Base-by-base conservation (phyloP, 2,797 vertebrate species). In the Rallus crepitans region DNA sequence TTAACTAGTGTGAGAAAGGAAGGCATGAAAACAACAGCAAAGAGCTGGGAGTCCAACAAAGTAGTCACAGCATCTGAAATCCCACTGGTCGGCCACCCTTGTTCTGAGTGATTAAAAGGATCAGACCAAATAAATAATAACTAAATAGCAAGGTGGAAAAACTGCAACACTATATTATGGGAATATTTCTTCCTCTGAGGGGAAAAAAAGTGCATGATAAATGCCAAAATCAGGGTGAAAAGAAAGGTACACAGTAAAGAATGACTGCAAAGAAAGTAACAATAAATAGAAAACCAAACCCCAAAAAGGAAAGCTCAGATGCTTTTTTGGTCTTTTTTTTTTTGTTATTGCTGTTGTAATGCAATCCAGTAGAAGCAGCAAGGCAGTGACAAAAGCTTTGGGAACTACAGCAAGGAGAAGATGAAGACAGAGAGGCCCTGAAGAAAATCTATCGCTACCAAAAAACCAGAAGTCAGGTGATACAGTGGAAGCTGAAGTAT, bases 391-490 rank as follows among this genome's bases (percentile, higher is more conserved):
- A 71, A 82, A 69, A 9, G 4, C 14, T 40, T 55, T 14, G 50
- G 57, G 52, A 86, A 73, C 50, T 2, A 8, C 56, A 88, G 52
- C 17, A 80, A 77, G 35, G 5, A 63, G 45, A 45, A 85, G 77
- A 91, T 15, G 20, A 77, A 80, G 27, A 28, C 33, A 50, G 57
- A 55, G 33, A 76, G n/a, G 28, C 12, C 70, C 82, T 56, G 52
- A 63, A 89, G 64, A 65, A 82, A 87, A 92, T 59, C 57, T 78
- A 4, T 69, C 71, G 7, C 31, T 65, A 33, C 73, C 27, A 50
- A 78, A 90, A 76, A 50, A 69, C 5, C 48, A 90, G 66, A 89
- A 89, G n/a, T 79, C 86, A 84, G 82, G 76, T 81, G 89, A 39
- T 69, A 39, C 37, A 82, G 27, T 48, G 56, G 76, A 84, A 87